Percentiles rank a stretch among this genome's conserved stretches.
Evolutionary conservation across 2,113 vertebrate species (phyloP).

Genomic region (Phylloscopus trochilus): DNA sequence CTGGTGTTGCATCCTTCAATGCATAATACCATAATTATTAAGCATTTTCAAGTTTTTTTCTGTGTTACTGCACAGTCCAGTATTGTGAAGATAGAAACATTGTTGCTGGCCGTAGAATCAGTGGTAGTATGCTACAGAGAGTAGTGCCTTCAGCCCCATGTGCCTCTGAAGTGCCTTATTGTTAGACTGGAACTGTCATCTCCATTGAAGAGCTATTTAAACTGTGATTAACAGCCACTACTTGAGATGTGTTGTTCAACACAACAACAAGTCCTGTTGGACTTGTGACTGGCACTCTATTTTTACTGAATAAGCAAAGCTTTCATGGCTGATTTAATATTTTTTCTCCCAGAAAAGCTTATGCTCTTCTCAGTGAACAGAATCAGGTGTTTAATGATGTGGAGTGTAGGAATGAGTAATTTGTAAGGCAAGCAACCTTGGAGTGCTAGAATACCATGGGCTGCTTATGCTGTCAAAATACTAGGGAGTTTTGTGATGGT

Average conservation of each 20-base stretch:
- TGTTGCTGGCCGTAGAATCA: background rate
- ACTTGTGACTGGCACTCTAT: background rate
- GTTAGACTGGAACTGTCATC: background rate
- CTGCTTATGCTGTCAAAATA: background rate
- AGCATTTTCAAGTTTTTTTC: constrained; percentile 19
- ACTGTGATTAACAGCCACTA: background rate
- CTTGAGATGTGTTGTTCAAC: background rate
- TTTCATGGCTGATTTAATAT: background rate
- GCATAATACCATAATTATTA: constrained; percentile 14
- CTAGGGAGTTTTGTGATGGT: background rate
- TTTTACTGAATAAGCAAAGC: background rate
- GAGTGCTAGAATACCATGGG: background rate
- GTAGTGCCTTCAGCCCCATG: background rate
- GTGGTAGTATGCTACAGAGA: background rate
- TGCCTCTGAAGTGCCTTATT: background rate
- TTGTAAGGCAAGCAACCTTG: background rate
- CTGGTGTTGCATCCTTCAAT: background rate
- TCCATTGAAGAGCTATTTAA: background rate
- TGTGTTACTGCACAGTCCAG: constrained; percentile 1
- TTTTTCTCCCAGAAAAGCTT: background rate
- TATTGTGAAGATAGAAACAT: constrained; percentile 39
- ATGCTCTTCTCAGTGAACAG: background rate
- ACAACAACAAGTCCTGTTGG: background rate
- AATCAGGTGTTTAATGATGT: background rate
- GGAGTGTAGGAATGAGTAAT: background rate